Evolutionary conservation across 2,113 vertebrate species (phyloP), one percentile per base, ranked within the genome.

Genomic region (Psammodynastes pulverulentus): DNA sequence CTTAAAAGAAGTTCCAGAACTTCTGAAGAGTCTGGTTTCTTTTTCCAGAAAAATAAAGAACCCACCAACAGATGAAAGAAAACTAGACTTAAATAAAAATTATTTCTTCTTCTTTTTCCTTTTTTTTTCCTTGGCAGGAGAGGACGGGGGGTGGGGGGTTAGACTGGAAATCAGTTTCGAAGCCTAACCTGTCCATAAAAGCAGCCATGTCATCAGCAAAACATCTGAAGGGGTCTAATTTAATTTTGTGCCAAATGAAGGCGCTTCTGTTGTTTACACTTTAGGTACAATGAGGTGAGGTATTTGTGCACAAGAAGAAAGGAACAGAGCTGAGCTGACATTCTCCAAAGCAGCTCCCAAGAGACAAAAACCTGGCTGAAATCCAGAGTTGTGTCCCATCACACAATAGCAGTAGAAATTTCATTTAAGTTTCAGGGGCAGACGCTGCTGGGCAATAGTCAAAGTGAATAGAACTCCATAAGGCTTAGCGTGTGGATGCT

Each of bases 261-360:
- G 92, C 84, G 85, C 29, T 52, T 92, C 1, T 2, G 1, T 13
- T 94, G 21, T 94, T 48, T 29, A 84, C 0, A 6, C 48, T 24
- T 90, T 90, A 90, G 56, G 34, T 54, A 90, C 84, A 93, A 87
- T 67, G 67, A 89, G 56, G 54, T 67, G 53, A 72, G 79, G 26
- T 52, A 91, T 87, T 72, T 89, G 46, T 86, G 34, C 9, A 3
- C 0, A 87, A 48, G 51, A n/a, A 92, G 51, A 92, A 90, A 92
- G 94, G 91, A 92, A 79, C 34, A 79, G 72, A 79, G 17, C 72
- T 79, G 72, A 79, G 91, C 85, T 45, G 94, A 52, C 19, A 91
- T 90, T 54, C 67, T 51, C 87, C 94, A 17, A 58, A 23, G 9
- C 84, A 62, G 0, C 46, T 93, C 91, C 34, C 26, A 67, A 52